A percentile compares a stretch with the other conserved stretches of the same genome.
Evolutionary conservation across 2,113 vertebrate genomes (phyloP).

Genomic region (Phoenicopterus ruber): DNA sequence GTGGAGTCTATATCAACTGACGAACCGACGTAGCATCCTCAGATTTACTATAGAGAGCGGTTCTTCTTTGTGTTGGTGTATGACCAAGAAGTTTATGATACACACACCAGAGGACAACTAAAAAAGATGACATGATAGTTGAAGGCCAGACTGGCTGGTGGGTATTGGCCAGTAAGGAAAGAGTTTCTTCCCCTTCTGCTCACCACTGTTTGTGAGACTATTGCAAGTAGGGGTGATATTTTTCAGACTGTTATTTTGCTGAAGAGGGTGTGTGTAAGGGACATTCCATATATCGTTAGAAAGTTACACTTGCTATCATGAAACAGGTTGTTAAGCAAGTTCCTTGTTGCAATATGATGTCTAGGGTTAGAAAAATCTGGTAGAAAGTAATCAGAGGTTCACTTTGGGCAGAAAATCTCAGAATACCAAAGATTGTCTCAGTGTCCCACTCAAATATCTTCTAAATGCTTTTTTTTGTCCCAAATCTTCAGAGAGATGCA

Average conservation of each 20-base stretch:
- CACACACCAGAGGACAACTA: background rate
- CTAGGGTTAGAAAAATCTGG: background rate
- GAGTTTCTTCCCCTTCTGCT: background rate
- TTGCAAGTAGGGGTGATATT: background rate
- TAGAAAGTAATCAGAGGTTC: background rate
- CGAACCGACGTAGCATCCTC: background rate
- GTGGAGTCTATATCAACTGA: background rate
- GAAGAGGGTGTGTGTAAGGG: background rate
- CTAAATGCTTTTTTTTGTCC: background rate
- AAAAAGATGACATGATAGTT: background rate
- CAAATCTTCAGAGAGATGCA: background rate
- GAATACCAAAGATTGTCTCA: background rate
- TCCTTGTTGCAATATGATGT: background rate
- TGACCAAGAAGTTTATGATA: background rate
- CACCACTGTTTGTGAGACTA: background rate
- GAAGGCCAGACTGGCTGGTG: background rate
- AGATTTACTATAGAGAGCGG: background rate
- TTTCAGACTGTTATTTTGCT: background rate
- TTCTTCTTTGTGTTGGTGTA: background rate
- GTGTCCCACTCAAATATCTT: background rate
- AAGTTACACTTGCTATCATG: background rate
- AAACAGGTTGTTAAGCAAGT: background rate
- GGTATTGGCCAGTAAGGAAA: background rate
- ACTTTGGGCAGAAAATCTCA: background rate
- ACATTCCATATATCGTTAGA: background rate